phyloP scores from a whole-genome alignment of 2,797 vertebrate genomes.

The Spea hammondii region DNA sequence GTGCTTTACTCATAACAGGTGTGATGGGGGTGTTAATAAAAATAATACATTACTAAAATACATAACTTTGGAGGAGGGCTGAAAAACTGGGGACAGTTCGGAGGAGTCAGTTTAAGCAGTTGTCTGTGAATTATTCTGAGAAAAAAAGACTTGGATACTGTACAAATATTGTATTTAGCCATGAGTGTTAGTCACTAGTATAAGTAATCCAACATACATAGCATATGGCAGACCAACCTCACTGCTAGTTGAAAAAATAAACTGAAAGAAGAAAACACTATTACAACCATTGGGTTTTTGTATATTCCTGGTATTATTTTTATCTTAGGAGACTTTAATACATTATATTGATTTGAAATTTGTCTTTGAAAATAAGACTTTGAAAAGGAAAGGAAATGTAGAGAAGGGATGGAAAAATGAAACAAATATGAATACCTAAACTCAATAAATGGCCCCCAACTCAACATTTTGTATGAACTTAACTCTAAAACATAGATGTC shows the following conservation, averaged over 20 bases:
- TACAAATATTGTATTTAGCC: constrained; percentile 40
- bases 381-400: too few species aligned
- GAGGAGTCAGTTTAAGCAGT: constrained; percentile 33
- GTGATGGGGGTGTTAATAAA: not conserved
- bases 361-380: too few species aligned
- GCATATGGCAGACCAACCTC: not conserved
- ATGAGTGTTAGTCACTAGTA: constrained; percentile 18
- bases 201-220: constrained; percentile 8
- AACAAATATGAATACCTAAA: too few species aligned
- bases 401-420: too few species aligned
- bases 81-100: not conserved
- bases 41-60: not conserved
- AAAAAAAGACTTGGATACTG: constrained; percentile 28
- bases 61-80: not conserved
- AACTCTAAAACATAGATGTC: too few species aligned
- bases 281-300: too few species aligned
- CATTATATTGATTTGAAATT: too few species aligned
- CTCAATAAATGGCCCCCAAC: too few species aligned
- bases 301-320: not conserved
- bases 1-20: constrained; percentile 5
- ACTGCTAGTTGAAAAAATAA: too few species aligned
- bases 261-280: too few species aligned
- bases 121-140: constrained; percentile 20
- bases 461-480: too few species aligned
- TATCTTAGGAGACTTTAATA: too few species aligned